These are phyloP conservation scores for Drosophila murphyi DNA, from an alignment of 1,140 invertebrate genomes.

Conservation along the genomic window DNA sequence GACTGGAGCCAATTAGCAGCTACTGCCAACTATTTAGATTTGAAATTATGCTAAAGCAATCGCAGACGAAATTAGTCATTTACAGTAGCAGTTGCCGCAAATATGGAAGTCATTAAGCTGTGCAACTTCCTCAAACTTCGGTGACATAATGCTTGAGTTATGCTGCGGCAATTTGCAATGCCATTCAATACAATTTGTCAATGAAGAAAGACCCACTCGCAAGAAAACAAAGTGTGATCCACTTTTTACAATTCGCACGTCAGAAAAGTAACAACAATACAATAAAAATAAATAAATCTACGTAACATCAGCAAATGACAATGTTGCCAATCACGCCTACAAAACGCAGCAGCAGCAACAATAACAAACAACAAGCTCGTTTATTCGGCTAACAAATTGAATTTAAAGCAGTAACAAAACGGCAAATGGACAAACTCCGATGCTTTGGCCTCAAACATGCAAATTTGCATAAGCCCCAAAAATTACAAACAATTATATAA, in stretches of 20 bases:
- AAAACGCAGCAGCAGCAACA: slow-evolving; percentile 25
- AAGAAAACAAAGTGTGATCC: slow-evolving; percentile 65
- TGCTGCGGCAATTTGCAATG: slow-evolving; percentile 39
- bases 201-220: slow-evolving; percentile 35
- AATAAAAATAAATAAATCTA: slow-evolving; percentile 28
- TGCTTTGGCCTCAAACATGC: slow-evolving; percentile 37
- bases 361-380: slow-evolving; percentile 21
- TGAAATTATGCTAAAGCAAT: slow-evolving; percentile 38
- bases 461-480: slow-evolving; percentile 47
- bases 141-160: slow-evolving; percentile 46
- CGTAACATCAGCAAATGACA: slow-evolving; percentile 62
- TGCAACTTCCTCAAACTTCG: slow-evolving; percentile 41
- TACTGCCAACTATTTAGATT: slow-evolving; percentile 34
- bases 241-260: slow-evolving; percentile 71
- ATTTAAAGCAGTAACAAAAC: slow-evolving; percentile 51
- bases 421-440: slow-evolving; percentile 34
- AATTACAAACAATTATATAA: slow-evolving; percentile 45
- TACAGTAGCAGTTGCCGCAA: slow-evolving; percentile 41
- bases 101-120: slow-evolving; percentile 45
- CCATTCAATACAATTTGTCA: slow-evolving; percentile 71
- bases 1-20: slow-evolving; percentile 19
- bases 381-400: slow-evolving; percentile 36
- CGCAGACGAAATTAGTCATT: slow-evolving; percentile 39
- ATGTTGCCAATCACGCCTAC: slow-evolving; percentile 51
- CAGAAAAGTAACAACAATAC: slow-evolving; percentile 31